A percentile compares a stretch with the other conserved stretches of the same genome.
Evolutionary conservation across 2,113 vertebrate species (phyloP).

Genomic region (Penelope pileata): DNA sequence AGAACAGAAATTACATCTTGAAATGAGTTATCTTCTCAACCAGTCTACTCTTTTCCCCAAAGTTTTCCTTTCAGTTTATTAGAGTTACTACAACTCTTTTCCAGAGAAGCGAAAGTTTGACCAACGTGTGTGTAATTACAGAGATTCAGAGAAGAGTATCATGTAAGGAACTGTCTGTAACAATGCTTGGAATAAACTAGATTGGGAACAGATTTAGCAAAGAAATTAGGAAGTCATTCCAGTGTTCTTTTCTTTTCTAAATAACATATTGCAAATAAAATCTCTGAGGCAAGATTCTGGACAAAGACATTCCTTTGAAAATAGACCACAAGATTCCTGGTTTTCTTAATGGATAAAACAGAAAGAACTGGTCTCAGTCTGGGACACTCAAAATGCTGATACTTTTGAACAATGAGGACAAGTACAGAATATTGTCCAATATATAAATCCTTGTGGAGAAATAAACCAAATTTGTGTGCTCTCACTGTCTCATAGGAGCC

Average conservation of each 20-base stretch:
- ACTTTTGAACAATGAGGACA: conserved; percentile 15
- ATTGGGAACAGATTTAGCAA: conserved; percentile 58
- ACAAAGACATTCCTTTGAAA: conserved; percentile 59
- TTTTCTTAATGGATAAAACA: conserved; percentile 57
- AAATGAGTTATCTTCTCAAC: not conserved
- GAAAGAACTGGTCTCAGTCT: conserved; percentile 19
- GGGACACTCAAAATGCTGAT: not conserved
- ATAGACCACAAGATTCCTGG: conserved; percentile 58
- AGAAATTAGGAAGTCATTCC: conserved; percentile 59
- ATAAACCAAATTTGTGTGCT: not conserved
- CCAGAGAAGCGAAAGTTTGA: conserved; percentile 39
- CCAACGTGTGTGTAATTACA: conserved; percentile 6
- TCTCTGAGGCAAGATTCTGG: conserved; percentile 50
- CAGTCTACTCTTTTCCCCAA: not conserved
- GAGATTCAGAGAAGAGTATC: not conserved
- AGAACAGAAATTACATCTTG: not conserved
- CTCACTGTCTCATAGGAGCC: not conserved
- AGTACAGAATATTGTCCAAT: conserved; percentile 9
- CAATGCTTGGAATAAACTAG: conserved; percentile 42
- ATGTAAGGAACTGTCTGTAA: conserved; percentile 34
- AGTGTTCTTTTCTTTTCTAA: conserved; percentile 57
- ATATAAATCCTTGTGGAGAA: conserved; percentile 24
- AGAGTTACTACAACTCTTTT: not conserved
- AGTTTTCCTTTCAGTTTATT: not conserved
- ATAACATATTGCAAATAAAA: conserved; percentile 45